phyloP scores from a whole-genome alignment of 2,888 invertebrate species.

The Belgica antarctica region DNA sequence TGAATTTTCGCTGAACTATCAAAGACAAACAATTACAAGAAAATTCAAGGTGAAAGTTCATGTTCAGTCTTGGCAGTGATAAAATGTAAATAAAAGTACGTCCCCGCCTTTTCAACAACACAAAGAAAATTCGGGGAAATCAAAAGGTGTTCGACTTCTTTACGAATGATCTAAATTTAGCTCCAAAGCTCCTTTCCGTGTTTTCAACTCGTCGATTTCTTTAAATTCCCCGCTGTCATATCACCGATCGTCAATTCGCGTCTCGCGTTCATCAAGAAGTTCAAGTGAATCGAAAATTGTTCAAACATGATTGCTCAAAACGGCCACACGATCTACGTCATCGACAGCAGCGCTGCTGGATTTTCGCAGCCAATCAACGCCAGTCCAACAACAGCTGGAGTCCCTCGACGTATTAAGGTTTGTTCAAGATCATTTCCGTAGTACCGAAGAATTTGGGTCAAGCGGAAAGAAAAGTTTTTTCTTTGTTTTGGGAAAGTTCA shows the following conservation, averaged over 20 bases:
- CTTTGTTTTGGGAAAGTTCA: neutral
- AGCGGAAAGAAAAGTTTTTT: no score
- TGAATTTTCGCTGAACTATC: conserved; percentile 30
- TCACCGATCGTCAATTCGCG: neutral
- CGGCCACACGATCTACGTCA: neutral
- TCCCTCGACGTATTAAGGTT: neutral
- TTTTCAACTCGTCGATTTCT: neutral
- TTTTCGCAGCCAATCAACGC: neutral
- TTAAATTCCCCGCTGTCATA: neutral
- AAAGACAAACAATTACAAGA: neutral
- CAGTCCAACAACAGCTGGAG: neutral
- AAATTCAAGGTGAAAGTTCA: neutral
- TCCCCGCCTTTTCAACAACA: conserved; percentile 14
- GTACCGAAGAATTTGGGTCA: neutral
- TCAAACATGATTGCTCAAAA: neutral
- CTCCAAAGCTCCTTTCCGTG: conserved; percentile 10
- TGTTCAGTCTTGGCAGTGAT: neutral
- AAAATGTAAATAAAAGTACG: conserved; percentile 33
- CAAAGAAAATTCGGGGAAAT: conserved; percentile 32
- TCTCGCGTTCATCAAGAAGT: neutral
- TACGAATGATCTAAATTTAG: conserved; percentile 5
- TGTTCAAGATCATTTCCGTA: no score
- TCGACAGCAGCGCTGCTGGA: neutral
- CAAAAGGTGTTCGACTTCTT: neutral
- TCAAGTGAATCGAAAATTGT: neutral